Evolutionary conservation across 2,797 vertebrate species (phyloP).

Genomic region (Diplodus sargus): DNA sequence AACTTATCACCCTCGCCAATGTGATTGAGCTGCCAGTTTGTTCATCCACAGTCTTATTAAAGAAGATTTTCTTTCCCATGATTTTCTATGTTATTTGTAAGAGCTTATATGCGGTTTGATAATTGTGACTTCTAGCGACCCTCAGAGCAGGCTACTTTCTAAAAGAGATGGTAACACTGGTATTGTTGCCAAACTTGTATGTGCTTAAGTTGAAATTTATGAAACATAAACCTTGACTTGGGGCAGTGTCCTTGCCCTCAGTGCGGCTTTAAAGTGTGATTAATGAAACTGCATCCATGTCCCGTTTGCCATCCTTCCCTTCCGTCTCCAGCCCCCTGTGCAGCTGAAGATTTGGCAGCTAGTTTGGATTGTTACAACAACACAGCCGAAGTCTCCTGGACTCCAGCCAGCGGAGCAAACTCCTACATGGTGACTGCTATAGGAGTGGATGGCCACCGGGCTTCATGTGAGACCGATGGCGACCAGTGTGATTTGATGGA

Average conservation of each 20-base stretch:
- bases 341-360: conserved; percentile 44
- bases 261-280: background rate
- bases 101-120: background rate
- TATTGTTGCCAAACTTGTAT: background rate
- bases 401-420: conserved; percentile 48
- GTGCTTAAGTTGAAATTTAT: background rate
- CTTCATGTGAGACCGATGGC: conserved; percentile 61
- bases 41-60: background rate
- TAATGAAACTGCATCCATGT: background rate
- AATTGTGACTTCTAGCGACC: background rate
- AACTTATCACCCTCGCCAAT: background rate
- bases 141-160: too few species aligned
- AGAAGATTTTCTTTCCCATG: background rate
- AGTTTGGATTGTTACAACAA: conserved; percentile 72
- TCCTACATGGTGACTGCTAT: conserved; percentile 73
- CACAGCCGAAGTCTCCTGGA: conserved; percentile 77
- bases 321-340: conserved; percentile 80
- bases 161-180: background rate
- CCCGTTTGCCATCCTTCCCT: background rate
- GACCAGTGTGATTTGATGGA: conserved; percentile 71
- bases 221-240: background rate
- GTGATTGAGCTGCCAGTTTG: background rate
- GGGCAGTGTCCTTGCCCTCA: background rate
- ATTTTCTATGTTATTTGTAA: background rate
- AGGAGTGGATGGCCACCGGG: conserved; percentile 51